A percentile compares a stretch with the other conserved stretches of the same genome.
Evolutionary conservation across 2,113 vertebrate species (phyloP).

Genomic region (Clarias magur): DNA sequence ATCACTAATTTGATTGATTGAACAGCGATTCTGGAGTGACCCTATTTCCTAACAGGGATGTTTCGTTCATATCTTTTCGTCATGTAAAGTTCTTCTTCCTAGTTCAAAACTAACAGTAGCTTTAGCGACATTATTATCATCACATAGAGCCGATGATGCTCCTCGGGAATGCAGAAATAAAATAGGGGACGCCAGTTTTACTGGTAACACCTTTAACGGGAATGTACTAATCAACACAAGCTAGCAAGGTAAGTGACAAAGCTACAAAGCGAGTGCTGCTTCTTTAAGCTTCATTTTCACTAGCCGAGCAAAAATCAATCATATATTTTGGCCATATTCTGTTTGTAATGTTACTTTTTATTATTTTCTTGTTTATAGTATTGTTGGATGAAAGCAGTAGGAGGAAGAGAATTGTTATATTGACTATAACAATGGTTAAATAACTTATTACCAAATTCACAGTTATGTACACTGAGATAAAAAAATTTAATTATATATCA

Average conservation of each 20-base stretch:
- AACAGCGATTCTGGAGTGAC: background rate
- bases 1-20: background rate
- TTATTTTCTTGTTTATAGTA: background rate
- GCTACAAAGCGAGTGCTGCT: background rate
- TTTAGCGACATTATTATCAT: background rate
- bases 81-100: background rate
- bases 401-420: too few relatives aligned
- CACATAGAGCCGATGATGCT: too few relatives aligned
- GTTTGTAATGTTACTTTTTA: background rate
- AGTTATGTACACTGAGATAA: background rate
- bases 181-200: background rate
- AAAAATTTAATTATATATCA: too few relatives aligned
- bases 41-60: background rate
- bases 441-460: too few relatives aligned
- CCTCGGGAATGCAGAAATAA: background rate
- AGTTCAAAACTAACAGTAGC: background rate
- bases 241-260: background rate
- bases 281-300: background rate
- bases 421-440: too few relatives aligned
- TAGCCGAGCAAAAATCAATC: background rate
- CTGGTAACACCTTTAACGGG: background rate
- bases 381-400: too few relatives aligned
- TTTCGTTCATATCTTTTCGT: background rate
- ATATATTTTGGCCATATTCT: too few relatives aligned
- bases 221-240: background rate